Conservation (phyloP, 2,888 invertebrate genomes). For the Caenorhabditis plicata region DNA sequence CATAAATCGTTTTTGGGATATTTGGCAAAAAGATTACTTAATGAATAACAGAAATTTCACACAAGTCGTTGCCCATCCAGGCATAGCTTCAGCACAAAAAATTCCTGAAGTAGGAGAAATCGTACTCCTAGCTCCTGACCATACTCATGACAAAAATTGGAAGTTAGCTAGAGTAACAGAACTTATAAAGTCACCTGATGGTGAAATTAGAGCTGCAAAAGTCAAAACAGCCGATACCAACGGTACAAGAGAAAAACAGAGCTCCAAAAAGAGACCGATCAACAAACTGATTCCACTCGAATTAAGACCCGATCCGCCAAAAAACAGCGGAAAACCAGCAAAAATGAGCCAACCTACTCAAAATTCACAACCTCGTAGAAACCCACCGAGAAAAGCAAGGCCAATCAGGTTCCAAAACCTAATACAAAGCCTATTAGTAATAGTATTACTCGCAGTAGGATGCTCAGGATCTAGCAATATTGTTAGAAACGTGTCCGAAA, state of each 20-base stretch:
- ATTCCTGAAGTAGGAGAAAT: not conserved
- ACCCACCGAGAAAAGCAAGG: too few species aligned
- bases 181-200: not conserved
- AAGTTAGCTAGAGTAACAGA: not conserved
- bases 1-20: not conserved
- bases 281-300: not conserved
- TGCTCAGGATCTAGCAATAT: too few species aligned
- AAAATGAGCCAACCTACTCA: too few species aligned
- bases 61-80: not conserved
- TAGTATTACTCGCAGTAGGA: too few species aligned
- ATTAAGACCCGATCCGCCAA: too few species aligned
- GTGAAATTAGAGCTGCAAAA: not conserved
- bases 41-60: not conserved
- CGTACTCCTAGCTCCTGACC: not conserved
- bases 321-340: too few species aligned
- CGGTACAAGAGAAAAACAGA: too few species aligned
- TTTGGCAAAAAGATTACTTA: not conserved
- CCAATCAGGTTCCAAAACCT: too few species aligned
- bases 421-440: too few species aligned
- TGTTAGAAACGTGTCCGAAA: too few species aligned
- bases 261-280: not conserved
- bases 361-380: too few species aligned
- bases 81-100: not conserved
- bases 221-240: too few species aligned
- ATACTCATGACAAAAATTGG: not conserved